phyloP scores from a whole-genome alignment of 1,140 invertebrate genomes.

The Episyrphus balteatus region DNA sequence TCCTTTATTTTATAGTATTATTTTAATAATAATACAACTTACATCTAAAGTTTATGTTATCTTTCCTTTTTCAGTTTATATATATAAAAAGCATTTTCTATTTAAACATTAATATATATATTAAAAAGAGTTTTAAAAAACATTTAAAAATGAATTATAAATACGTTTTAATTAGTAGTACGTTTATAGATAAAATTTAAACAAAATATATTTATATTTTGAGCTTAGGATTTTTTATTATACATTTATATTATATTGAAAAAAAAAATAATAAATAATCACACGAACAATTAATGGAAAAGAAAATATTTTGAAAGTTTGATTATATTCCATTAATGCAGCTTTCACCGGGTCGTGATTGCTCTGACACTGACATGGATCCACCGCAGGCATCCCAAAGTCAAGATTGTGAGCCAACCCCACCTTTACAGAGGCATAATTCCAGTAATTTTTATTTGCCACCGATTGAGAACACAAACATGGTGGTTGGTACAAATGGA shows the following conservation, averaged over 20 bases:
- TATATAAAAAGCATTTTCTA: neutral
- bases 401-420: constrained; percentile 87
- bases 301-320: neutral
- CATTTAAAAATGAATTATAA: too few relatives aligned
- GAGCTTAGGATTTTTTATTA: too few relatives aligned
- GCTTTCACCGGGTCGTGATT: constrained; percentile 68
- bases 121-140: neutral
- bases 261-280: too few relatives aligned
- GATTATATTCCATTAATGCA: constrained; percentile 26
- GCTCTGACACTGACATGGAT: constrained; percentile 69
- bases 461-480: constrained; percentile 34
- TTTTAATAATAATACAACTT: constrained; percentile 1
- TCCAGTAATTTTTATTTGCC: constrained; percentile 86
- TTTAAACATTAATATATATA: neutral
- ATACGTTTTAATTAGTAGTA: too few relatives aligned
- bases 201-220: too few relatives aligned
- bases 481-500: constrained; percentile 13
- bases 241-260: too few relatives aligned
- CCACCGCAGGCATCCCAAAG: constrained; percentile 68
- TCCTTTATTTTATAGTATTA: neutral
- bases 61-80: neutral
- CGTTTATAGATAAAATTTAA: too few relatives aligned
- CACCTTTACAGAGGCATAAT: constrained; percentile 76
- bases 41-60: neutral
- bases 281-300: too few relatives aligned